Evolutionary conservation across 2,888 invertebrate genomes (phyloP), one percentile per base, ranked within the genome.

Genomic region (Amaurobius ferox): DNA sequence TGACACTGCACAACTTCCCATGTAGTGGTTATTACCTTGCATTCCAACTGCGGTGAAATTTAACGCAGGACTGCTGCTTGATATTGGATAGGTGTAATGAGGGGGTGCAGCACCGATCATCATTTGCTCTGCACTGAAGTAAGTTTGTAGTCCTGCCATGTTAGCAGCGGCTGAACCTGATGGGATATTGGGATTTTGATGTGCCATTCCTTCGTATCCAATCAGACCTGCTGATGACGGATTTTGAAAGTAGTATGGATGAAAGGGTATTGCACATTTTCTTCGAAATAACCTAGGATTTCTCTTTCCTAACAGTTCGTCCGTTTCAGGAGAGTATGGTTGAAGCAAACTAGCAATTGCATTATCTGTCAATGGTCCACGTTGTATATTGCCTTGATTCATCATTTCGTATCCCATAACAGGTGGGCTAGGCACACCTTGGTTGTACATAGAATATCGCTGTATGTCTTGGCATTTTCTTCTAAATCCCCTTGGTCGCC

Each of bases 401-500:
- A 87, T 64, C 67, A 79, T 79, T 16, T 88, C 83, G 29, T 71
- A 80, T 3, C 80, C 77, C 40, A 77, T 74, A 40, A 86, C 67
- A 6, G 67, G 70, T 2, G 81, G 70, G 23, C 61, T 68, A 32
- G 79, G 66, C 2, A 74, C 35, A 16, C 71, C 71, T 35, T 80
- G 39, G 29, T 81, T 78, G 61, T 70, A 81, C 76, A 86, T 86
- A 2, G 86, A 70, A 39, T 79, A 86, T 23, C 86, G 55, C 26
- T 86, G 86, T 74, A 86, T 79, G 19, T 95, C 95, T 91, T 97
- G 97, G 90, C 97, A 96, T 92, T 98, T 98, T 89, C 97, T 94
- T 30, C 97, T 93, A 92, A 98, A 99, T 0, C 99, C 99, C 5
- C 99, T 93, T 0, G 99, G 98, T 62, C 99, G 93, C 71, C 99